Conservation (phyloP, 2,888 invertebrate species). For the Epinotia ramella region DNA sequence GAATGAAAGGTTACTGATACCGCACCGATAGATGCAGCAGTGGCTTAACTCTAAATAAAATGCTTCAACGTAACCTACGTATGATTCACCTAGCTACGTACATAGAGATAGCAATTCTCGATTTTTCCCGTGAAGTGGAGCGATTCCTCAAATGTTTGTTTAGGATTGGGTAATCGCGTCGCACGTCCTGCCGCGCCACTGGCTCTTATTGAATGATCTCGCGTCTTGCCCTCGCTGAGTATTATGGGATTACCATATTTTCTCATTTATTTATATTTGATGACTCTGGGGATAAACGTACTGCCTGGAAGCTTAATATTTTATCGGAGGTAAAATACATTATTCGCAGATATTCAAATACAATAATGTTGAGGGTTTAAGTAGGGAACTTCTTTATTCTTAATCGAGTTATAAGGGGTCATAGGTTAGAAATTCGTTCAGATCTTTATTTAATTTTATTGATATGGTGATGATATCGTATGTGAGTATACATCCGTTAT, state of each 20-base stretch:
- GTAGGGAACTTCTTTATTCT: neutral
- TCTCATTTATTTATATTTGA: slow-evolving; percentile 45
- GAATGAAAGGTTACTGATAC: no score
- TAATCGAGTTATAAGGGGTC: neutral
- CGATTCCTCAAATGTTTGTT: slow-evolving; percentile 71
- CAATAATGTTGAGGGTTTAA: neutral
- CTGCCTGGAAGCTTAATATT: slow-evolving; percentile 8
- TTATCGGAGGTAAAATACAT: slow-evolving; percentile 7
- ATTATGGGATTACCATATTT: slow-evolving; percentile 44
- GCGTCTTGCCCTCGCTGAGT: slow-evolving; percentile 47
- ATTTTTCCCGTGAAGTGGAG: slow-evolving; percentile 58
- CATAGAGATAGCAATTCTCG: slow-evolving; percentile 53
- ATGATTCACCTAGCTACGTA: no score
- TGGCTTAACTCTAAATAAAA: neutral
- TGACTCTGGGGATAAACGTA: slow-evolving; percentile 38
- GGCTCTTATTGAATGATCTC: slow-evolving; percentile 63
- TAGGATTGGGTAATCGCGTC: slow-evolving; percentile 62
- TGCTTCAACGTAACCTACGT: neutral
- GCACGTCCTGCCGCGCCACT: slow-evolving; percentile 55
- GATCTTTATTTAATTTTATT: no score
- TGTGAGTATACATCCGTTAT: no score
- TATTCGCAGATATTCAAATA: neutral
- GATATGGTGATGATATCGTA: no score
- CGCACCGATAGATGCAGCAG: no score
- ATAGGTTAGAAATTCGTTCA: neutral